Conservation (phyloP, 2,113 vertebrate genomes). For the Oncorhynchus masou region DNA sequence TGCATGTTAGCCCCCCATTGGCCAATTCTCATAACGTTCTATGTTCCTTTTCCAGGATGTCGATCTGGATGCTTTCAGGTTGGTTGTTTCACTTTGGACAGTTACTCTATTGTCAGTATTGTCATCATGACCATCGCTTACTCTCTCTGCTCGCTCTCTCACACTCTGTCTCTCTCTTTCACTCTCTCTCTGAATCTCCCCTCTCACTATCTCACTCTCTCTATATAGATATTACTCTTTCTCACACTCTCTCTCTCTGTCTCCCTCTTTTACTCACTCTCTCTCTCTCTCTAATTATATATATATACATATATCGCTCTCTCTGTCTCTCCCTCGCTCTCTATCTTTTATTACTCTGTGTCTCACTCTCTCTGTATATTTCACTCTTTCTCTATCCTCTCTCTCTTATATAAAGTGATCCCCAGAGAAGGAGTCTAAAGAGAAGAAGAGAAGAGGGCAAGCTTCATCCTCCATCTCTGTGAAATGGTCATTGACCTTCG, state of each 20-base stretch:
- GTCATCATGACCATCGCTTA: too few species aligned
- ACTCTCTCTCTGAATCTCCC: background rate
- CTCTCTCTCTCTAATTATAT: too few species aligned
- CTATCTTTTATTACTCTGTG: too few species aligned
- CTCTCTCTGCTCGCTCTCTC: background rate
- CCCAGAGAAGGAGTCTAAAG: constrained; percentile 24
- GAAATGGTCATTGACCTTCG: constrained; percentile 49
- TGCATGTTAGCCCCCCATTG: constrained; percentile 11
- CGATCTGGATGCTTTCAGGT: constrained; percentile 48
- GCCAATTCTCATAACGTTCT: constrained; percentile 23
- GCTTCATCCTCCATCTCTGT: constrained; percentile 45
- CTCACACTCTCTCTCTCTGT: background rate
- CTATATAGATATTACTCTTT: background rate
- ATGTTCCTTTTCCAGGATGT: constrained; percentile 42
- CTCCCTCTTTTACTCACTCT: too few species aligned
- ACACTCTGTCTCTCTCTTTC: background rate
- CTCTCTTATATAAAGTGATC: too few species aligned
- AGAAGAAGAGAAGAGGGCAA: constrained; percentile 25
- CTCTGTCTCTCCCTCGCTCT: too few species aligned
- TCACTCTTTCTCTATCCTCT: too few species aligned
- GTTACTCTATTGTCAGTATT: background rate
- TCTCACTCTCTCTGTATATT: too few species aligned
- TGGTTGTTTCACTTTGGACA: constrained; percentile 31
- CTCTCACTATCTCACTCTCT: too few species aligned
- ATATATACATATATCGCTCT: too few species aligned